Conservation (phyloP, 2,888 invertebrate species). For the Thecophora atra region DNA sequence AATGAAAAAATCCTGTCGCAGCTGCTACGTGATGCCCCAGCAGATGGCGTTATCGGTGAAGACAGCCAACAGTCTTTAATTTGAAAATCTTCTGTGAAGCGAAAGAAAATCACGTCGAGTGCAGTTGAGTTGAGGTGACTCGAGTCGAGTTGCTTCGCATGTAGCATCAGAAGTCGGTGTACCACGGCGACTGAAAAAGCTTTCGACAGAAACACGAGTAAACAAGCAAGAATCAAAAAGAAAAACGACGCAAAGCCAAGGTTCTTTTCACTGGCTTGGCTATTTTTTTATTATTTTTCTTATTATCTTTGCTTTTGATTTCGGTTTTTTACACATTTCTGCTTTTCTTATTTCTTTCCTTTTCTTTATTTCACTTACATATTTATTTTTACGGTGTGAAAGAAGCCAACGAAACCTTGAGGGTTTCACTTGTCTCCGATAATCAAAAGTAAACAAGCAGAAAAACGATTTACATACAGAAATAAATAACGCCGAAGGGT, state of each 20-base stretch:
- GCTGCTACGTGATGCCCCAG: neutral
- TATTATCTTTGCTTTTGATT: neutral
- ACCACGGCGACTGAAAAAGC: neutral
- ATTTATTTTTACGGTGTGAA: neutral
- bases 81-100: neutral
- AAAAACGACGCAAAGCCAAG: neutral
- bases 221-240: neutral
- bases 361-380: neutral
- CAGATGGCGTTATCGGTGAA: conserved; percentile 13
- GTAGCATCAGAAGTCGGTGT: neutral
- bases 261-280: no score
- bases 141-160: neutral
- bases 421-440: neutral
- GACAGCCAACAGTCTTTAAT: neutral
- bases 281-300: neutral
- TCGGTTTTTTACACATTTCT: neutral
- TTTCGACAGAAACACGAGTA: neutral
- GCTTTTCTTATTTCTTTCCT: neutral
- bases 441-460: neutral
- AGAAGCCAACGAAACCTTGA: neutral
- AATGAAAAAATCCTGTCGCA: conserved; percentile 47
- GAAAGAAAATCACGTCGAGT: neutral
- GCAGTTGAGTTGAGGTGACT: neutral
- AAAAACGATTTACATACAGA: neutral
- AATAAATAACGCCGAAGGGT: neutral